Percentiles rank a stretch among this genome's conserved stretches.
Conservation (phyloP, 2,888 invertebrate genomes). For the Epinotia nisella region DNA sequence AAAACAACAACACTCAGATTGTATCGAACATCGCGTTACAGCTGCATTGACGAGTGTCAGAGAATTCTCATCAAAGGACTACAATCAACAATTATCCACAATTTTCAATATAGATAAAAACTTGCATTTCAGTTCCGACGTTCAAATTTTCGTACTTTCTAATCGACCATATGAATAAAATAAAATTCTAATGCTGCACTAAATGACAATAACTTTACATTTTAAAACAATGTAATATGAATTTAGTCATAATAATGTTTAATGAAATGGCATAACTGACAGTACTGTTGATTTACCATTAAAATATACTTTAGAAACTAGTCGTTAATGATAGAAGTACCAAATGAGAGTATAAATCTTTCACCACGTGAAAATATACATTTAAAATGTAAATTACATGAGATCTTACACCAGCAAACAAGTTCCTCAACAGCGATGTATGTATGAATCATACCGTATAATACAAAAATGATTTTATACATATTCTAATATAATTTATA, state of each 20-base stretch:
- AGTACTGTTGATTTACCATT: slow-evolving; percentile 35
- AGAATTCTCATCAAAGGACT: slow-evolving; percentile 5
- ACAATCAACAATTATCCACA: background rate
- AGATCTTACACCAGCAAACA: slow-evolving; percentile 47
- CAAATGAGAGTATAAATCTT: slow-evolving; percentile 44
- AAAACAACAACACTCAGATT: background rate
- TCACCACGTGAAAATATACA: slow-evolving; percentile 43
- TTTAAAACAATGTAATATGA: background rate
- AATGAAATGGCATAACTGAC: slow-evolving; percentile 39
- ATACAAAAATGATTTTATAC: slow-evolving; percentile 29
- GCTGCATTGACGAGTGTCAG: background rate
- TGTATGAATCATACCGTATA: slow-evolving; percentile 35
- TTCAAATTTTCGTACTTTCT: background rate
- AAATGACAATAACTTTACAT: slow-evolving; percentile 14
- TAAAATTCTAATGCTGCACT: slow-evolving; percentile 18
- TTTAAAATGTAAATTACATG: slow-evolving; percentile 43
- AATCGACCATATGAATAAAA: slow-evolving; percentile 18
- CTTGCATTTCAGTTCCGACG: slow-evolving; percentile 21
- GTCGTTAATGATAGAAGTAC: slow-evolving; percentile 41
- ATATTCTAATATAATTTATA: slow-evolving; percentile 33
- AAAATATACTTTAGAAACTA: slow-evolving; percentile 37
- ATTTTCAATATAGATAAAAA: background rate
- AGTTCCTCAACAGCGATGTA: slow-evolving; percentile 31
- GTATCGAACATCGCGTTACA: background rate
- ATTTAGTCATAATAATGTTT: slow-evolving; percentile 2